Evolutionary conservation across 2,113 vertebrate genomes (phyloP), one percentile per base, ranked within the genome.

Genomic region (Haemorhous mexicanus): DNA sequence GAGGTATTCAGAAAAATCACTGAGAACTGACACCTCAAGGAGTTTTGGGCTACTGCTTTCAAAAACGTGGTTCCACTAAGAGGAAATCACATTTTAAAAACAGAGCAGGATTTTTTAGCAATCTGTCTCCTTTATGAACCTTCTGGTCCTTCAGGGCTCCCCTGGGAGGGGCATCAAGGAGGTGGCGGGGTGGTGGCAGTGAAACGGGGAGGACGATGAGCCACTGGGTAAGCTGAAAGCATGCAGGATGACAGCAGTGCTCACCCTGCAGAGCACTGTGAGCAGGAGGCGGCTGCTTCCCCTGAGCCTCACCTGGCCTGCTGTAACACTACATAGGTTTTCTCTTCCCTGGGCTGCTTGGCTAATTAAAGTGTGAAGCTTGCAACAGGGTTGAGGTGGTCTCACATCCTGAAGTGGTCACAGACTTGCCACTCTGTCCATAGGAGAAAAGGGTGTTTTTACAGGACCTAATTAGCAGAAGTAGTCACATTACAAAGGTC

Each of bases 161-260:
- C 6, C 0, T 2, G 3, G 19, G 4, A 39, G 10, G 4, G 3
- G 4, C 7, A 44, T 9, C 1, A 1, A 26, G 9, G 7, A 10
- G 4, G 11, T 26, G 35, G 15, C 15, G 35, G 26, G 1, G 6
- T 2, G 1, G 20, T 37, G 13, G 16, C 28, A n/a, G n/a, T 0
- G 0, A 44, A 49, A 23, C 1, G 3, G 15, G 50, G 17, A 2
- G 10, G 4, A 37, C 0, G 0, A n/a, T n/a, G n/a, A 68, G 30
- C 9, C 3, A 0, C 9, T 44, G 46, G 18, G 32, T 14, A 30
- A 58, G 8, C 8, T 21, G 22, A 28, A 79, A 83, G 3, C 0
- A 0, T 49, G 5, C 6, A 59, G 33, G 47, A n/a, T 46, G 30
- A 10, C 3, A 19, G 10, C 16, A 2, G 3, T 0, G 3, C 13